Evolutionary conservation across 2,113 vertebrate genomes (phyloP).

Genomic region (Tyrannus savana): DNA sequence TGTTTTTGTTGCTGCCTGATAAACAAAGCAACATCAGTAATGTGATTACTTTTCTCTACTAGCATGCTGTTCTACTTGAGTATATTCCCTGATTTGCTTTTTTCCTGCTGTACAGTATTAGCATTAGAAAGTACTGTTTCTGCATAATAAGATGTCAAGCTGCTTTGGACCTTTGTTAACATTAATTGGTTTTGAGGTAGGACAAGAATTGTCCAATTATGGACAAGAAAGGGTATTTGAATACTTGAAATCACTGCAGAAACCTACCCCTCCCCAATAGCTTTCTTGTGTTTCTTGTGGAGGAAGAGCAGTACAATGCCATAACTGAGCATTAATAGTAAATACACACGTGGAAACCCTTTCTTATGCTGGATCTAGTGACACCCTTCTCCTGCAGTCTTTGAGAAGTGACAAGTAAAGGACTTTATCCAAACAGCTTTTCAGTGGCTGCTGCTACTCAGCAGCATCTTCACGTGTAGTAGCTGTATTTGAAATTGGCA

Average conservation of each 20-base stretch:
- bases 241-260: not conserved
- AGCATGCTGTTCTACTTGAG: not conserved
- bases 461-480: not conserved
- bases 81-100: not conserved
- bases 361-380: not conserved
- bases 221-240: not conserved
- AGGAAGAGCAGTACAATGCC: not conserved
- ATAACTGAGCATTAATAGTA: not conserved
- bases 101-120: not conserved
- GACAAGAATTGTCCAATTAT: not conserved
- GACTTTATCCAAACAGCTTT: not conserved
- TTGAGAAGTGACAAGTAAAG: not conserved
- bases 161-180: not conserved
- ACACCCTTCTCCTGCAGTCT: not conserved
- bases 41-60: not conserved
- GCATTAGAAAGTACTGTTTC: not conserved
- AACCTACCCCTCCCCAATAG: not conserved
- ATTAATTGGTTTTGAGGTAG: not conserved
- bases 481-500: not conserved
- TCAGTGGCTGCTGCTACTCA: not conserved
- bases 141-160: not conserved
- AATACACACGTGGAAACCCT: not conserved
- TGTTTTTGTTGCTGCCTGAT: not conserved
- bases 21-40: slow-evolving; percentile 5
- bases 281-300: not conserved